Evolutionary conservation across 1,140 invertebrate species (phyloP).

Genomic region (Ptiloglossa arizonensis): DNA sequence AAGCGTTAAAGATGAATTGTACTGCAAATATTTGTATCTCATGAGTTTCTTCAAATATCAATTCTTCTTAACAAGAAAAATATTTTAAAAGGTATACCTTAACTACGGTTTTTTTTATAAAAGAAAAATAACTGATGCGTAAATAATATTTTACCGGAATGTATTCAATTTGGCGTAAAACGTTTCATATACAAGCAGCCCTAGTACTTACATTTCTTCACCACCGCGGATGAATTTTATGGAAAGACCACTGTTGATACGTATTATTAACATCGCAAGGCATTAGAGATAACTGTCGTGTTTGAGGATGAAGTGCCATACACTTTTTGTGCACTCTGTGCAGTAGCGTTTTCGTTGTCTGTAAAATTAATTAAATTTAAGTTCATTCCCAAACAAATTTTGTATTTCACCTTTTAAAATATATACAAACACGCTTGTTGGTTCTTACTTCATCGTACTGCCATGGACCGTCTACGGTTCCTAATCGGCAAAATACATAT

Average conservation of each 20-base stretch:
- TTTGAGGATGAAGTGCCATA: constrained; percentile 91
- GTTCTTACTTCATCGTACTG: constrained; percentile 88
- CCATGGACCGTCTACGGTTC: constrained; percentile 97
- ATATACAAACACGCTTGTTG: constrained; percentile 4
- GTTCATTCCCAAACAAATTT: not conserved
- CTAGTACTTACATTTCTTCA: constrained; percentile 72
- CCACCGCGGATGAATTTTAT: constrained; percentile 89
- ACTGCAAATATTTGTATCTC: not conserved
- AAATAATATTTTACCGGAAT: constrained; percentile 2
- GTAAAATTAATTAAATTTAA: constrained; percentile 11
- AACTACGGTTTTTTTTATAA: not conserved
- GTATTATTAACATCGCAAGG: constrained; percentile 92
- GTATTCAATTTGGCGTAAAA: not conserved
- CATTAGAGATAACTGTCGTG: constrained; percentile 88
- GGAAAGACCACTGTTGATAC: constrained; percentile 94
- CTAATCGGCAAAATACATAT: constrained; percentile 93
- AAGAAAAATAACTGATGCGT: constrained; percentile 8
- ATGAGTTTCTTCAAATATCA: not conserved
- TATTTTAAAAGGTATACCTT: not conserved
- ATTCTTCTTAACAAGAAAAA: not conserved
- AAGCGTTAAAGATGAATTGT: not conserved
- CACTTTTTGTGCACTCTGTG: constrained; percentile 92
- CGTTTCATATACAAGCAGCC: not conserved
- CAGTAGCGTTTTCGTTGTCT: constrained; percentile 88
- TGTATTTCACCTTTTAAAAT: not conserved